Percentiles rank a stretch among this genome's conserved stretches.
phyloP scores from a whole-genome alignment of 2,888 invertebrate species.

The Uloborus plumipes region DNA sequence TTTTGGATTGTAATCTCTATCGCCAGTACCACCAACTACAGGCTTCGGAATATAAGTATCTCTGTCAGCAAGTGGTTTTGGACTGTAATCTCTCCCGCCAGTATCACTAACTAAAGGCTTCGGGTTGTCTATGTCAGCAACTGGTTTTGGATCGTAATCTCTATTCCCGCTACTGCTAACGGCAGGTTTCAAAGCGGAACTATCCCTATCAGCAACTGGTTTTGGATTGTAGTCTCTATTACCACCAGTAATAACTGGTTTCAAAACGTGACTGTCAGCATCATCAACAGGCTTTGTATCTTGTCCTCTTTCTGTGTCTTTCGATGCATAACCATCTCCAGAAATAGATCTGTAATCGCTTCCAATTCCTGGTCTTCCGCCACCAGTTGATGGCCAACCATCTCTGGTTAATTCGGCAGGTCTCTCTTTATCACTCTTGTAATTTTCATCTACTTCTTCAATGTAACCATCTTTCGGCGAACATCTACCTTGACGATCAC shows the following conservation, averaged over 20 bases:
- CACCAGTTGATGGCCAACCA: slow-evolving; percentile 4
- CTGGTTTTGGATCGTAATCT: slow-evolving; percentile 23
- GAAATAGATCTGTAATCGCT: not conserved
- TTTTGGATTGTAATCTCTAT: slow-evolving; percentile 16
- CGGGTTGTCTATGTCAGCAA: not conserved
- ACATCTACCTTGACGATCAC: slow-evolving; percentile 32
- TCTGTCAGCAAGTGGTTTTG: slow-evolving; percentile 15
- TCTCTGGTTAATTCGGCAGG: slow-evolving; percentile 16
- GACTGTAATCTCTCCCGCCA: slow-evolving; percentile 26
- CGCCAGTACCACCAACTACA: not conserved
- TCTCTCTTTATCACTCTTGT: slow-evolving; percentile 22
- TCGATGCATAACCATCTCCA: not conserved
- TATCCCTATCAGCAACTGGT: slow-evolving; percentile 9
- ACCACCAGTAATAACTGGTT: not conserved
- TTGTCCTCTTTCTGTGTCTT: not conserved
- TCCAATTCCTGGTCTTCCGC: not conserved
- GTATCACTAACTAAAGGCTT: not conserved
- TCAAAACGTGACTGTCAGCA: not conserved
- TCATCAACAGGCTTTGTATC: not conserved
- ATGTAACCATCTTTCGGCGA: slow-evolving; percentile 1
- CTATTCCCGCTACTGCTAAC: not conserved
- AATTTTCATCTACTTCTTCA: slow-evolving; percentile 26
- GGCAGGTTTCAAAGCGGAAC: not conserved
- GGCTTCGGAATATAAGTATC: not conserved
- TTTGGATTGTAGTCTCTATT: slow-evolving; percentile 9